Base-by-base conservation (phyloP, 2,888 invertebrate genomes). In the Oxyscelio sp. region DNA sequence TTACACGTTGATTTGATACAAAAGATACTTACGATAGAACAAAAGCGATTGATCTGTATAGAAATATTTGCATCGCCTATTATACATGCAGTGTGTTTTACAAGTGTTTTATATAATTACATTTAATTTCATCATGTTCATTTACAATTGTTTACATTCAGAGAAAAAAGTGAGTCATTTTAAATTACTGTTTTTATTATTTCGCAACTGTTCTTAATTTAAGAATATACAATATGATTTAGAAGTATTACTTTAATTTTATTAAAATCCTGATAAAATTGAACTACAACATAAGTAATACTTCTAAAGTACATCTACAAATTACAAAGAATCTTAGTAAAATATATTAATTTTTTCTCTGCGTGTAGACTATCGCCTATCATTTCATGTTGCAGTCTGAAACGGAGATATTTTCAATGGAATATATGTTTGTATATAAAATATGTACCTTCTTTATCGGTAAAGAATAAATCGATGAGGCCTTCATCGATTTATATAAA, bases 1-100 rank as follows among this genome's bases (percentile, higher is more conserved):
- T 27, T 27, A 27, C 38, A 81, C 68, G 68, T 45, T 17, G 38
- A 75, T 38, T 68, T 38, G 31, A 68, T 82, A 82, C 68, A 82
- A 82, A 82, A 82, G 75, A 82, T 82, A 82, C 63, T 70, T 22
- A 74, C 24, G 50, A n/a, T 75, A 70, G 70, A 71, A 63, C 71
- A 66, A 65, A 75, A 81, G 82, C 71, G 63, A 79, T 78, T 73
- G 73, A 73, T 78, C 66, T 48, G 73, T 78, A 78, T 74, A 83
- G 73, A 82, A 82, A 82, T 82, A 75, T 66, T 77, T 75, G 70
- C 74, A 81, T 17, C 70, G 74, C n/a, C 58, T 81, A 68, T 50
- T 68, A 61, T n/a, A 45, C 27, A 54, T 75, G 54, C 48, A 68
- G 56, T 40, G 50, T 75, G 31, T 54, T 17, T 63, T 58, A 24